phyloP scores from a whole-genome alignment of 1,140 invertebrate species.

The Physella acuta region DNA sequence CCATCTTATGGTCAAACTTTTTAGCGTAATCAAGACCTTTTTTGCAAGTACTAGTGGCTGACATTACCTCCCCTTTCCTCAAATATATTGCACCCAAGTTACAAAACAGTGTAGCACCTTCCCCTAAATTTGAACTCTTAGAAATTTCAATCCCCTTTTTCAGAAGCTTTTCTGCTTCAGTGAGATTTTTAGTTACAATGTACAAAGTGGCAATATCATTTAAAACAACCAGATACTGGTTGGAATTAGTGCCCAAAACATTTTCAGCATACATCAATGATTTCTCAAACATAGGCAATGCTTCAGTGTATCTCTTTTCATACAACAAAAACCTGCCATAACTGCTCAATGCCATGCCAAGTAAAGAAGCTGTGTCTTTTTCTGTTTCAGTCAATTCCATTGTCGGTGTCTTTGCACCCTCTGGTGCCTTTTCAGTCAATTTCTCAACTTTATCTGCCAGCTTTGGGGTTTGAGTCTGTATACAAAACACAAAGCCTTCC shows the following conservation, averaged over 20 bases:
- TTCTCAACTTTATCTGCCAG: conserved; percentile 57
- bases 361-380: conserved; percentile 67
- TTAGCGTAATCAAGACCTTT: conserved; percentile 72
- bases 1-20: conserved; percentile 68
- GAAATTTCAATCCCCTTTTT: conserved; percentile 73
- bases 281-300: conserved; percentile 70
- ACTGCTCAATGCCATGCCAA: conserved; percentile 76
- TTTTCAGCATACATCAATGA: conserved; percentile 71
- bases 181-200: conserved; percentile 68
- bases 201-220: conserved; percentile 83
- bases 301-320: conserved; percentile 66
- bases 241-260: conserved; percentile 69
- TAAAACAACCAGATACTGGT: conserved; percentile 74
- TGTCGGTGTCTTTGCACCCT: conserved; percentile 62
- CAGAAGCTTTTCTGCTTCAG: conserved; percentile 73
- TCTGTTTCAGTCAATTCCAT: conserved; percentile 60
- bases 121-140: conserved; percentile 64
- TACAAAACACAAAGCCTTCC: conserved; percentile 75
- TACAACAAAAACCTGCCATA: conserved; percentile 76
- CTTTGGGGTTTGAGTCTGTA: conserved; percentile 69
- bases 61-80: conserved; percentile 69
- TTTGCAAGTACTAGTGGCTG: conserved; percentile 74
- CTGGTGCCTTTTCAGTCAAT: conserved; percentile 62
- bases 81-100: conserved; percentile 82
- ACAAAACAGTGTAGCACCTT: conserved; percentile 73